Percentiles rank a stretch among this genome's conserved stretches.
Evolutionary conservation across 2,797 vertebrate genomes (phyloP).

Genomic region (Rhynchonycteris naso): DNA sequence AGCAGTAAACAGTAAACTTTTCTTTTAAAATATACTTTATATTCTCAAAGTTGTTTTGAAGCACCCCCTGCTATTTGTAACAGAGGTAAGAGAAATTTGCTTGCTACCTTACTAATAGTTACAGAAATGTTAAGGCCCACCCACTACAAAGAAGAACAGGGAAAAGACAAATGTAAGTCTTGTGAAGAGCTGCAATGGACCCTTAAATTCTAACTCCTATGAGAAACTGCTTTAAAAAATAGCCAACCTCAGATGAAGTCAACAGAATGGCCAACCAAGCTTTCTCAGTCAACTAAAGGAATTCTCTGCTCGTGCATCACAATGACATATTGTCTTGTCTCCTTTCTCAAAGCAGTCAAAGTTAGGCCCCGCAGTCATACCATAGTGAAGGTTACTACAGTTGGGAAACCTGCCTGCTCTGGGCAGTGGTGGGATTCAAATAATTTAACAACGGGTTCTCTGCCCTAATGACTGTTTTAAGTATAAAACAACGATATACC

Average conservation of each 20-base stretch:
- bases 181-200: neutral
- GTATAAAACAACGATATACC: too few species aligned
- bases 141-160: neutral
- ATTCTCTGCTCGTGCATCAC: neutral
- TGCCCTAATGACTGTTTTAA: too few species aligned
- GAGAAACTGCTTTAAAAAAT: slow-evolving; percentile 45
- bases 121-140: neutral
- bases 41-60: neutral
- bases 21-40: neutral
- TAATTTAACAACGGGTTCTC: too few species aligned
- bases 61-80: neutral
- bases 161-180: neutral
- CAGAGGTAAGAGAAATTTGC: neutral
- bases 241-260: neutral
- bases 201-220: neutral
- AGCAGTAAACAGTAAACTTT: neutral
- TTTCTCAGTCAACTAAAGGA: neutral
- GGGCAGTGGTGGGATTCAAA: too few species aligned
- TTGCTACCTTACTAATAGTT: neutral
- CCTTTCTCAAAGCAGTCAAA: neutral
- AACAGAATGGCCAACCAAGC: neutral
- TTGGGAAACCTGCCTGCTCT: neutral
- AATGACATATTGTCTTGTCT: neutral
- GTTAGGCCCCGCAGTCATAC: neutral
- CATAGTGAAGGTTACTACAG: neutral